Evolutionary conservation across 2,797 vertebrate genomes (phyloP).

Genomic region (Lacerta bilineata): DNA sequence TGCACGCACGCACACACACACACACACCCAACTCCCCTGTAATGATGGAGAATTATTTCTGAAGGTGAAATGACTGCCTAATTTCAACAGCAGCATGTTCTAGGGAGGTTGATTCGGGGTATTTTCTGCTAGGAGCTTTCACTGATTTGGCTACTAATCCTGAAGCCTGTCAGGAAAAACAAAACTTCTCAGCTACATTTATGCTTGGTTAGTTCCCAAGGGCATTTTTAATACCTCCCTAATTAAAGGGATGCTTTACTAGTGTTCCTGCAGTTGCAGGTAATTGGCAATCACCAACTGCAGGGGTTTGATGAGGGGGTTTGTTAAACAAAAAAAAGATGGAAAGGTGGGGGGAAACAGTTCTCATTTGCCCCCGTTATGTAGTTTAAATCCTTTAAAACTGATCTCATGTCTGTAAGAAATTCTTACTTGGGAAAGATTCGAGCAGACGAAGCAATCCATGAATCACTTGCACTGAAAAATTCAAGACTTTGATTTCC

Average conservation of each 20-base stretch:
- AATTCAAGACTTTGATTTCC: constrained; percentile 48
- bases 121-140: constrained; percentile 22
- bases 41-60: constrained; percentile 2
- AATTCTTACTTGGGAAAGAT: constrained; percentile 50
- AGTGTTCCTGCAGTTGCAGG: constrained; percentile 70
- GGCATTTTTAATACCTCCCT: constrained; percentile 65
- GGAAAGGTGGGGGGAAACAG: not conserved
- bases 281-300: constrained; percentile 75
- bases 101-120: constrained; percentile 23
- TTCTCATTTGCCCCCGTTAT: not conserved
- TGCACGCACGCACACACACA: not conserved
- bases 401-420: constrained; percentile 47
- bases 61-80: constrained; percentile 40
- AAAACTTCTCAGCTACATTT: constrained; percentile 61
- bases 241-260: constrained; percentile 69
- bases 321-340: constrained; percentile 26
- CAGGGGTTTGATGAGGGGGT: constrained; percentile 68
- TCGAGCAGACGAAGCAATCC: not conserved
- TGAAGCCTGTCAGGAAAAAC: constrained; percentile 47
- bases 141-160: constrained; percentile 40
- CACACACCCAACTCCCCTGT: not conserved
- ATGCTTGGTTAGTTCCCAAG: constrained; percentile 61
- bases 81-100: constrained; percentile 38
- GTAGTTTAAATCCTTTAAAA: constrained; percentile 45
- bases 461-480: constrained; percentile 37